phyloP scores from a whole-genome alignment of 2,113 vertebrate species.

The Myotis davidii region DNA sequence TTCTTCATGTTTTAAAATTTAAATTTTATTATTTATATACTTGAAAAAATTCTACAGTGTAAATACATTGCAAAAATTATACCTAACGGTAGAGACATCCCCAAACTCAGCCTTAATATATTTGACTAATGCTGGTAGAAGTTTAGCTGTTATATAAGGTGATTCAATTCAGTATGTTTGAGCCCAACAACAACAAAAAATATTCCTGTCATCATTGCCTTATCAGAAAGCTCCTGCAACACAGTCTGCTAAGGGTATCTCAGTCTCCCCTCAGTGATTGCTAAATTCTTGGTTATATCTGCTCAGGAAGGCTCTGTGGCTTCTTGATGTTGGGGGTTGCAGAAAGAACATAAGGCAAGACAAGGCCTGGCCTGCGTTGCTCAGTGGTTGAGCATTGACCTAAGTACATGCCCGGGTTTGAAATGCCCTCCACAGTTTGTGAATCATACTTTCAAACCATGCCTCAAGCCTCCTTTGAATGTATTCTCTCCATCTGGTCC shows the following conservation, averaged over 20 bases:
- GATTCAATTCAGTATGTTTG: background rate
- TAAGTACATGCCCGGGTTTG: background rate
- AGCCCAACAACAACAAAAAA: background rate
- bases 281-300: background rate
- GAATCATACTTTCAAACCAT: background rate
- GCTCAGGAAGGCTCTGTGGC: background rate
- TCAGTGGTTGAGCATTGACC: no score
- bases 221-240: background rate
- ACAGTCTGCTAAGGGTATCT: background rate
- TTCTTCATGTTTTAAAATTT: background rate
- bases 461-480: background rate
- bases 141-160: background rate
- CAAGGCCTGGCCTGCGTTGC: no score
- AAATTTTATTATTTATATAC: background rate
- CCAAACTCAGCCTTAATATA: background rate
- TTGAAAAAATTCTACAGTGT: conserved; percentile 20
- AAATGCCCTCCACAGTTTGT: background rate
- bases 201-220: background rate
- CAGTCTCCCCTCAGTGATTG: background rate
- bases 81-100: background rate
- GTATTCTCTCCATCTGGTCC: background rate
- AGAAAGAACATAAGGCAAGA: background rate
- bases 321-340: background rate
- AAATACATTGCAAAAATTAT: background rate
- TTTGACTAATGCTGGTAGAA: background rate